phyloP scores from a whole-genome alignment of 2,113 vertebrate genomes.

The Dasyornis broadbenti region DNA sequence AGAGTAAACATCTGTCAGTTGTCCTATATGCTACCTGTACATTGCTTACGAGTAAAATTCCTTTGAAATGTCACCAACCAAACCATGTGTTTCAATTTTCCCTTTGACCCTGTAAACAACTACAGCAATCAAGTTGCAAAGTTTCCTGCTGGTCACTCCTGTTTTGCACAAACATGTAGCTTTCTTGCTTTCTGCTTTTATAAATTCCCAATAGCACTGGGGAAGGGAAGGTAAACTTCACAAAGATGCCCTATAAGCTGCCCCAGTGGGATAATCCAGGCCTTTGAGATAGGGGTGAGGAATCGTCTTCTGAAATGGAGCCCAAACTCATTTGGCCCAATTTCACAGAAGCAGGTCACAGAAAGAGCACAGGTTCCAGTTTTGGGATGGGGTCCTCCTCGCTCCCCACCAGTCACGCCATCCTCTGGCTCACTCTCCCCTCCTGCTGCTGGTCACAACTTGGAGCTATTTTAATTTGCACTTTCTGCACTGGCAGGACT shows the following conservation, averaged over 20 bases:
- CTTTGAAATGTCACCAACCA: background rate
- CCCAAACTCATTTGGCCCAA: background rate
- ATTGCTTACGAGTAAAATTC: background rate
- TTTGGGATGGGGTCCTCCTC: background rate
- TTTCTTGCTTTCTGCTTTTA: background rate
- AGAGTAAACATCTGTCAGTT: background rate
- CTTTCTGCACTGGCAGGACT: slow-evolving; percentile 48
- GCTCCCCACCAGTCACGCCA: background rate
- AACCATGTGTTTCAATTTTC: background rate
- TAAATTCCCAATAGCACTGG: background rate
- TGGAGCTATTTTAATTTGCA: slow-evolving; percentile 60
- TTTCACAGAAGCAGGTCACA: background rate
- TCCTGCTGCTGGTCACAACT: slow-evolving; percentile 31
- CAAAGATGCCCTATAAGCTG: background rate
- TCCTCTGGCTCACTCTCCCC: background rate
- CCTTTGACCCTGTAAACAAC: background rate
- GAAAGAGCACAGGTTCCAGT: background rate
- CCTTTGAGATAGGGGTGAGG: rapidly evolving
- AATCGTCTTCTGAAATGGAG: background rate
- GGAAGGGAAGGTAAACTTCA: background rate
- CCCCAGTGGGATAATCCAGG: background rate
- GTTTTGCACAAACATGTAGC: background rate
- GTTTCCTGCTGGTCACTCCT: background rate
- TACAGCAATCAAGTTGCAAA: background rate
- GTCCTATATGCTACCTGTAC: background rate